These are phyloP conservation scores for Amphimallon solstitiale DNA, from an alignment of 2,888 invertebrate species.

Conservation along the genomic window DNA sequence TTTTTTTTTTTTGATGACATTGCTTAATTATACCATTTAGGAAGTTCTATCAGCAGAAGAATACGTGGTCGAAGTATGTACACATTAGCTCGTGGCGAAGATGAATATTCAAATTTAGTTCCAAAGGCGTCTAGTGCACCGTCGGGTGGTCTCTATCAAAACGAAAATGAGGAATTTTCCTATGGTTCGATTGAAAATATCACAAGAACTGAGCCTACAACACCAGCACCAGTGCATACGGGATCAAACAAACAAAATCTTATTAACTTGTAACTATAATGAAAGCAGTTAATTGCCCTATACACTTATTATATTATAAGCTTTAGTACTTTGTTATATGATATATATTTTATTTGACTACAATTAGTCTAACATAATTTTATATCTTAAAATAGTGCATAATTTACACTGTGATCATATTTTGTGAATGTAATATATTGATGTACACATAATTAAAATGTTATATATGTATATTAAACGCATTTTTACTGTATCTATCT, in stretches of 20 bases:
- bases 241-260: slow-evolving; percentile 17
- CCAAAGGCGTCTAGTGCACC: slow-evolving; percentile 55
- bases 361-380: not conserved
- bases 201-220: slow-evolving; percentile 17
- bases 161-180: slow-evolving; percentile 56
- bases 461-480: slow-evolving; percentile 11
- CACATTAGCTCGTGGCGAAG: slow-evolving; percentile 76
- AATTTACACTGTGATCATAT: slow-evolving; percentile 26
- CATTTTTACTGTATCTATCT: no score
- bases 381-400: slow-evolving; percentile 16
- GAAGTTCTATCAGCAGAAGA: slow-evolving; percentile 80
- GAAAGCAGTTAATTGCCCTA: not conserved
- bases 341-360: not conserved
- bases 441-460: slow-evolving; percentile 3
- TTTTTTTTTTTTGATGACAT: slow-evolving; percentile 19
- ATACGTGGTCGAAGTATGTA: slow-evolving; percentile 82
- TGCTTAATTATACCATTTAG: slow-evolving; percentile 54
- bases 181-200: slow-evolving; percentile 57
- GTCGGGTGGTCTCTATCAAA: slow-evolving; percentile 55
- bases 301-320: not conserved
- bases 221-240: slow-evolving; percentile 34
- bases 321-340: not conserved
- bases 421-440: slow-evolving; percentile 21
- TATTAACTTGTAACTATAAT: slow-evolving; percentile 24
- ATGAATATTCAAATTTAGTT: slow-evolving; percentile 64